Evolutionary conservation across 2,797 vertebrate genomes (phyloP).

Genomic region (Thripadectes ignobilis): DNA sequence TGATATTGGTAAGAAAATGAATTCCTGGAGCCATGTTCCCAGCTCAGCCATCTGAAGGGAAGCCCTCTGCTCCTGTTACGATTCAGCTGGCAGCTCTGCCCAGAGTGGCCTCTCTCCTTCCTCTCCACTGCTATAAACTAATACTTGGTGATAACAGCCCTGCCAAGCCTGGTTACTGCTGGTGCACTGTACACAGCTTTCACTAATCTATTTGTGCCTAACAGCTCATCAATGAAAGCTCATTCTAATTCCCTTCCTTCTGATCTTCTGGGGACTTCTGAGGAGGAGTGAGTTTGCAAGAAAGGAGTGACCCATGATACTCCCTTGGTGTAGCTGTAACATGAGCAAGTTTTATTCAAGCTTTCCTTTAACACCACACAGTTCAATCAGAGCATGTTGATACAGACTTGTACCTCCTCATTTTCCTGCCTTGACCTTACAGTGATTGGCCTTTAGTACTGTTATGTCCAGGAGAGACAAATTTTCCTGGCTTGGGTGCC

Average conservation of each 20-base stretch:
- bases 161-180: not conserved
- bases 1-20: slow-evolving; percentile 13
- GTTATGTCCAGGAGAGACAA: not conserved
- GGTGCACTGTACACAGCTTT: not conserved
- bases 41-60: slow-evolving; percentile 12
- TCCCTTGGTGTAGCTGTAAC: not conserved
- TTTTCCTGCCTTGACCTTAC: not conserved
- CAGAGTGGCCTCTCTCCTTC: not conserved
- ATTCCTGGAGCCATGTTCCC: not conserved
- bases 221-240: slow-evolving; percentile 7
- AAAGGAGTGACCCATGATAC: not conserved
- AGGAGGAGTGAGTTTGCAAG: not conserved
- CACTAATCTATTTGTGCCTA: slow-evolving; percentile 22
- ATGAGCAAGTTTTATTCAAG: not conserved
- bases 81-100: slow-evolving; percentile 16
- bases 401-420: not conserved
- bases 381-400: not conserved
- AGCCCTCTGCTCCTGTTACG: not conserved
- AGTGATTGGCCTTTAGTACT: not conserved
- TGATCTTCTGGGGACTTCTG: not conserved
- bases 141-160: not conserved
- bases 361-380: not conserved
- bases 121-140: not conserved
- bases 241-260: slow-evolving; percentile 22
- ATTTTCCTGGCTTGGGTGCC: not conserved